Base-by-base conservation (phyloP, 2,797 vertebrate genomes). In the Clarias laeviceps region DNA sequence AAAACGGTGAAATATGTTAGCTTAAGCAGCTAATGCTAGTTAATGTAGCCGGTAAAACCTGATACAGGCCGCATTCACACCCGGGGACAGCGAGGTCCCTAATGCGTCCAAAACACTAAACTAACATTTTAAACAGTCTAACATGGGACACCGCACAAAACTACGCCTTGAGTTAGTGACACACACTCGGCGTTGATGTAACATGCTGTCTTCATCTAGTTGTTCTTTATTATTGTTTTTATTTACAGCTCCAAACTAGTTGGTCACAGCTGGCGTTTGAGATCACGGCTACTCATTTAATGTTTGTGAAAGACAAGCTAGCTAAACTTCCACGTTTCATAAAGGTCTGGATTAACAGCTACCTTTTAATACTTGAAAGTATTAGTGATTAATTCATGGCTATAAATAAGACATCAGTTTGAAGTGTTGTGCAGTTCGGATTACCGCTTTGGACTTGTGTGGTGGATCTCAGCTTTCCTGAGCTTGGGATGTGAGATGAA, bases 1-100 rank as follows among this genome's bases (percentile, higher is more conserved):
- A 8, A 9, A n/a, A 79, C 8, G 22, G 20, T 17, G 2, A 40
- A 15, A 22, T 27, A 65, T 54, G 79, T 40, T 80, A 80, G 79
- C 79, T 50, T 3, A 22, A 77, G 74, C 72, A 20, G 72, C 50
- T 77, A 59, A 77, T 77, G 74, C 74, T 77, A 77, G 74, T 34
- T 34, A 5, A 22, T 22, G 73, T 57, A 59, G 37, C 76, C 61
- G 78, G 78, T 80, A 65, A 8, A 80, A 66, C 20, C n/a, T 20
- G 79, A 66, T 7, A 32, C 9, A 66, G 79, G 79, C 62, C 62
- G n/a, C 20, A 24, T 1, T 50, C 2, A 17, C 18, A 2, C 45
- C 45, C 45, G 22, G 29, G 18, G 29, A 37, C 57, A 37, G 0
- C 22, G 20, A 3, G 32, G 24, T 8, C 32, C 32, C 22, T n/a